A percentile compares a stretch with the other conserved stretches of the same genome.
Conservation (phyloP, 2,888 invertebrate species). For the Xestobium rufovillosum region DNA sequence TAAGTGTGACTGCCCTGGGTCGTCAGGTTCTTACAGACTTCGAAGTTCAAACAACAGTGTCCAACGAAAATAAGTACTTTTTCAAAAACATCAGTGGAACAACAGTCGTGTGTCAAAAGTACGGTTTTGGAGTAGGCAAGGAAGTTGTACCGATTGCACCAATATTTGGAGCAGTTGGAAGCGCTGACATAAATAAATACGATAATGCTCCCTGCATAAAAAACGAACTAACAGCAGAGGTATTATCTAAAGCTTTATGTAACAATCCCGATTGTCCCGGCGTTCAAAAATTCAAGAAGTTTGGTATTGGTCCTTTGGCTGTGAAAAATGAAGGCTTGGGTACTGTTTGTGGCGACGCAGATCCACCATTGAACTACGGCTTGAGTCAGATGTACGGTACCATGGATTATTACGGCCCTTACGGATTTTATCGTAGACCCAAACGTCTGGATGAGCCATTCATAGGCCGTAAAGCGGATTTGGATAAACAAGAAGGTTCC, state of each 20-base stretch:
- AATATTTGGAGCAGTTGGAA: conserved; percentile 14
- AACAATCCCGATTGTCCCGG: conserved; percentile 38
- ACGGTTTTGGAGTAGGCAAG: conserved; percentile 20
- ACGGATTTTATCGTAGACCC: conserved; percentile 31
- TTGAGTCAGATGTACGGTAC: conserved; percentile 36
- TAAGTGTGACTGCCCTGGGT: too few species aligned
- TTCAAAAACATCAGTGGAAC: conserved; percentile 33
- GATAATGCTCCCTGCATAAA: too few species aligned
- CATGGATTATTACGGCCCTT: conserved; percentile 35
- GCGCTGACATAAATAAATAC: too few species aligned
- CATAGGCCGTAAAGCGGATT: conserved; percentile 8
- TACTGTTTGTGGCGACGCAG: conserved; percentile 28
- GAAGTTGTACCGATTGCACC: conserved; percentile 27
- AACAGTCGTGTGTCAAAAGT: conserved; percentile 33
- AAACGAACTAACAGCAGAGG: conserved; percentile 28
- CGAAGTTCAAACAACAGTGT: too few species aligned
- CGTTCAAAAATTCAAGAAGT: conserved; percentile 38
- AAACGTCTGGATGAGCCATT: conserved; percentile 29
- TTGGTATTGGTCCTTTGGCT: conserved; percentile 40
- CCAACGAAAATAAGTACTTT: conserved; percentile 28
- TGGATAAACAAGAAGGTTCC: too few species aligned
- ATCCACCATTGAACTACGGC: conserved; percentile 32
- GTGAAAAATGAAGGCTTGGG: conserved; percentile 36
- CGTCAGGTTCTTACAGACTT: too few species aligned
- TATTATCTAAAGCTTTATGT: conserved; percentile 31